Base-by-base conservation (phyloP, 2,797 vertebrate species). In the Orientallactaga sibirica region DNA sequence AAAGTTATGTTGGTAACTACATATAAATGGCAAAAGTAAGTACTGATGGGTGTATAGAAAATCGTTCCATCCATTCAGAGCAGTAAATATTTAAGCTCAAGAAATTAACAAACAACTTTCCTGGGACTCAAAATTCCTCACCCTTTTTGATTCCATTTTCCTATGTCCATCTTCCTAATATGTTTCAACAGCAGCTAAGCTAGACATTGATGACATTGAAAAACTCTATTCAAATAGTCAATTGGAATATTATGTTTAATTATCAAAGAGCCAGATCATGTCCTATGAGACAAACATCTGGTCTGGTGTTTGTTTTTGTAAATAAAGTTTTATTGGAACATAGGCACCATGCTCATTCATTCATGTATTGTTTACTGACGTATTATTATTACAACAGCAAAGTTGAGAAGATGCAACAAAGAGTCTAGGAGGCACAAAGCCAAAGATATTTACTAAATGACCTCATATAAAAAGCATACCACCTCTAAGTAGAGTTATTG, bases 291-390 rank as follows among this genome's bases (percentile, higher is more conserved):
- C 86, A 68, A 75, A 14, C 55, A 90, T 33, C 7, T 20, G 64
- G 55, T 3, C 37, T 24, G 20, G 20, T 9, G 9, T 16, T 19
- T 86, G 24, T 58, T 68, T 92, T 67, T 66, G 18, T 52, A 88
- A 85, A 86, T 81, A 75, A 90, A 92, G 9, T 79, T 90, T 88
- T 88, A 71, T 58, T 92, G 62, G 76, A 73, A 83, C 55, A 83
- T 5, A 43, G 20, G 15, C 11, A 41, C 25, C 5, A 33, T 5
- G 15, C 14, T 93, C 61, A 81, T 27, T 84, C 68, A 88, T 16
- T 29, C 81, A 27, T 12, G 6, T 52, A 25, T 37, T 68, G 33
- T 68, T 76, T 67, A 48, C 16, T 7, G 33, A 48, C 16, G 10
- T 9, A 58, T 91, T 86, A 55, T 29, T 1, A 19, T 11, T n/a